phyloP scores from a whole-genome alignment of 2,888 invertebrate genomes.

The Margaritifera margaritifera region DNA sequence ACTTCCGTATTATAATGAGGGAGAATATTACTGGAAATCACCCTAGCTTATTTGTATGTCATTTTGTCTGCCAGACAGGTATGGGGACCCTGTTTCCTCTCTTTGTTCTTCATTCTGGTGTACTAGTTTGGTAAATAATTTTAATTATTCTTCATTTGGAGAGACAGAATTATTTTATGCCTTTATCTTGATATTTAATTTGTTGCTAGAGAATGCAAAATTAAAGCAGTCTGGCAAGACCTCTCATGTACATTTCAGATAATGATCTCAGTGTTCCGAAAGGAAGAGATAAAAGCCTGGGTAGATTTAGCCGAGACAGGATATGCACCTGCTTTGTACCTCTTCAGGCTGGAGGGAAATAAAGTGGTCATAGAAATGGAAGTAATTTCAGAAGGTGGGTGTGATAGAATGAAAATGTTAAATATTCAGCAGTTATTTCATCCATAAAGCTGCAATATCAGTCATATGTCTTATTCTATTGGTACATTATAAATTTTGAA shows the following conservation, averaged over 20 bases:
- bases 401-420: not conserved
- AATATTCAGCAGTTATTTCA: not conserved
- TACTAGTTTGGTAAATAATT: too few relatives aligned
- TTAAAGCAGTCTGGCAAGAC: not conserved
- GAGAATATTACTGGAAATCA: too few relatives aligned
- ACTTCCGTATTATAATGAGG: too few relatives aligned
- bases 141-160: too few relatives aligned
- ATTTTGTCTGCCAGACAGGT: too few relatives aligned
- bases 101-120: too few relatives aligned
- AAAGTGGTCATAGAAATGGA: slow-evolving; percentile 56
- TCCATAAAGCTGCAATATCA: not conserved
- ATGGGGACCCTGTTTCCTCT: too few relatives aligned
- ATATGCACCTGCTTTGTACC: slow-evolving; percentile 49
- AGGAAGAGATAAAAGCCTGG: slow-evolving; percentile 54
- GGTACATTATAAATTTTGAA: not conserved
- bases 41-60: too few relatives aligned
- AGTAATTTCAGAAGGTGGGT: slow-evolving; percentile 44
- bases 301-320: slow-evolving; percentile 48
- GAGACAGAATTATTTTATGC: too few relatives aligned
- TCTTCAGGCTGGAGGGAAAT: slow-evolving; percentile 43
- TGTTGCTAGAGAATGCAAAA: too few relatives aligned
- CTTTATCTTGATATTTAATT: too few relatives aligned
- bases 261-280: slow-evolving; percentile 50
- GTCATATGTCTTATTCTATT: not conserved
- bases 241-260: slow-evolving; percentile 33